These are phyloP conservation scores for Brachionus plicatilis DNA, from an alignment of 1,140 invertebrate genomes.

Conservation along the genomic window DNA sequence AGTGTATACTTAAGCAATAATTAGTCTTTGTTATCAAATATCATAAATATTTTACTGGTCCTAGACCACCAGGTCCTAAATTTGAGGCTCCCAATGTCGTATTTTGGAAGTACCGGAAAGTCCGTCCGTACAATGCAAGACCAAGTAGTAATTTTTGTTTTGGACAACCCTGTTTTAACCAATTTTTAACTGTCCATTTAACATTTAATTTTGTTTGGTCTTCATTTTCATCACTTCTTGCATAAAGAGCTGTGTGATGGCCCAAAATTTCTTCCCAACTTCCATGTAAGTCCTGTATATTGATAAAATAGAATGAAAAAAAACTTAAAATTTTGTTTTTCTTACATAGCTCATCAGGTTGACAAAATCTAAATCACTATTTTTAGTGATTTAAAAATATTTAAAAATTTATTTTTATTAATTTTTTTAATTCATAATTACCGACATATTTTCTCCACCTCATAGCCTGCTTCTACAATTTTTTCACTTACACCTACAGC, in stretches of 20 bases:
- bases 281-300: constrained; percentile 71
- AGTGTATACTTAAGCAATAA: constrained; percentile 65
- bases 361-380: constrained; percentile 82
- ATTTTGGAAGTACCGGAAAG: constrained; percentile 44
- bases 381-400: constrained; percentile 41
- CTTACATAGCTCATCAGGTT: constrained; percentile 72
- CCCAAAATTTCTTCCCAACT: constrained; percentile 84
- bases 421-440: constrained; percentile 58
- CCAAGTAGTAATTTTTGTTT: constrained; percentile 72
- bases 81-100: constrained; percentile 74
- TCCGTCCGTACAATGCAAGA: constrained; percentile 72
- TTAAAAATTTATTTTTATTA: constrained; percentile 43
- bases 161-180: constrained; percentile 70
- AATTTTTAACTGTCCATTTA: constrained; percentile 55
- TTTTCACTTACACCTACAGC: constrained; percentile 76
- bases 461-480: constrained; percentile 86
- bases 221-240: constrained; percentile 44
- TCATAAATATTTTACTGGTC: constrained; percentile 52
- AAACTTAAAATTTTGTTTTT: constrained; percentile 60
- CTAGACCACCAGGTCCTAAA: constrained; percentile 67
- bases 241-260: constrained; percentile 51
- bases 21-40: background rate
- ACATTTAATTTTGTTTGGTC: constrained; percentile 42
- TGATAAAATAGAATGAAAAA: background rate
- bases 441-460: constrained; percentile 75